Conservation (phyloP, 2,888 invertebrate genomes). For the Ariolimax columbianus region DNA sequence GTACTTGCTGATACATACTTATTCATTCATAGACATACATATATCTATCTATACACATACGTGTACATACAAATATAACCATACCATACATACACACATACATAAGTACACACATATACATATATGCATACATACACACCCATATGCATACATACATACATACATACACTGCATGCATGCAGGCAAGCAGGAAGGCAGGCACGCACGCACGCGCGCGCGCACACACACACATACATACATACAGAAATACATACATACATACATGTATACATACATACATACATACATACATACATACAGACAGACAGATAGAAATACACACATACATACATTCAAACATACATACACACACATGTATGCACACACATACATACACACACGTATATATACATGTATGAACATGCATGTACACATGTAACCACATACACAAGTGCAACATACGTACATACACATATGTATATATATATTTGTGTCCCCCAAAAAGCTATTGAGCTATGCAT, state of each 20-base stretch:
- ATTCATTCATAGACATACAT: neutral
- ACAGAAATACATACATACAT: neutral
- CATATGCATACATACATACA: neutral
- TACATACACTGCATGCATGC: neutral
- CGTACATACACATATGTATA: neutral
- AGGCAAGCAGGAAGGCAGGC: too few relatives aligned
- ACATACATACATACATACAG: neutral
- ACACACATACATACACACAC: neutral
- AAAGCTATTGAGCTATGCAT: too few relatives aligned
- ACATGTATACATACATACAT: neutral
- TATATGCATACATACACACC: slow-evolving; percentile 5
- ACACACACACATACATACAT: neutral
- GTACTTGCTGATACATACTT: neutral
- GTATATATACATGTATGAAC: neutral
- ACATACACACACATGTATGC: neutral
- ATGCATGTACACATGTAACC: neutral
- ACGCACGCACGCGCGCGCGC: too few relatives aligned
- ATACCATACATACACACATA: neutral
- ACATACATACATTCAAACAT: neutral
- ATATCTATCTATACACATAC: neutral
- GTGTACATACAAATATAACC: neutral
- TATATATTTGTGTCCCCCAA: too few relatives aligned
- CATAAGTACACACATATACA: neutral
- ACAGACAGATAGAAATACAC: neutral
- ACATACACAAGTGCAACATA: neutral